These are phyloP conservation scores for Strigamia transsilvanica DNA, from an alignment of 2,888 invertebrate genomes.

Conservation along the genomic window DNA sequence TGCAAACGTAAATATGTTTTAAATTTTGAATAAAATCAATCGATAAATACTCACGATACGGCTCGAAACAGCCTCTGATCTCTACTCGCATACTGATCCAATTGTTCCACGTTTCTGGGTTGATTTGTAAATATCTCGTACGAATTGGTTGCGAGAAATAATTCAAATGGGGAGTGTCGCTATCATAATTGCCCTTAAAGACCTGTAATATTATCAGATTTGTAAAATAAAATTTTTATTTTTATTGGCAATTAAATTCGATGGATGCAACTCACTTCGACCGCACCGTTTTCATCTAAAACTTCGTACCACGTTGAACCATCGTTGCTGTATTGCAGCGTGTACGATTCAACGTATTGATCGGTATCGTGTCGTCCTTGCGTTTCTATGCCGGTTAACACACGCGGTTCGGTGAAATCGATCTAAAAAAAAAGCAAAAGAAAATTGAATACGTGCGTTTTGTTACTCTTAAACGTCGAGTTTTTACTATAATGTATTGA, in stretches of 20 bases:
- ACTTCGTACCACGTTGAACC: conserved; percentile 71
- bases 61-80: conserved; percentile 79
- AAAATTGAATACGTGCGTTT: no score
- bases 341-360: conserved; percentile 78
- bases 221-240: no score
- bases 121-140: conserved; percentile 75
- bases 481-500: conserved; percentile 57
- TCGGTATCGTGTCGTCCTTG: conserved; percentile 70
- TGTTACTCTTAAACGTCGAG: no score
- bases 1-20: neutral
- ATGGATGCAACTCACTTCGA: neutral
- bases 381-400: conserved; percentile 79
- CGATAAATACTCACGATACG: conserved; percentile 70
- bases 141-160: conserved; percentile 77
- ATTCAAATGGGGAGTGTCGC: conserved; percentile 70
- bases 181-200: conserved; percentile 79
- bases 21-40: neutral
- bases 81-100: conserved; percentile 79
- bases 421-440: conserved; percentile 68
- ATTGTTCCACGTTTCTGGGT: conserved; percentile 77
- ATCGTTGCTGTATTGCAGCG: conserved; percentile 77
- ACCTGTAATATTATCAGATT: conserved; percentile 61
- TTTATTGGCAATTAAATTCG: no score
- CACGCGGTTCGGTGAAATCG: conserved; percentile 78
- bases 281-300: conserved; percentile 62